Evolutionary conservation across 2,888 invertebrate genomes (phyloP).

Genomic region (Synanthedon myopaeformis): DNA sequence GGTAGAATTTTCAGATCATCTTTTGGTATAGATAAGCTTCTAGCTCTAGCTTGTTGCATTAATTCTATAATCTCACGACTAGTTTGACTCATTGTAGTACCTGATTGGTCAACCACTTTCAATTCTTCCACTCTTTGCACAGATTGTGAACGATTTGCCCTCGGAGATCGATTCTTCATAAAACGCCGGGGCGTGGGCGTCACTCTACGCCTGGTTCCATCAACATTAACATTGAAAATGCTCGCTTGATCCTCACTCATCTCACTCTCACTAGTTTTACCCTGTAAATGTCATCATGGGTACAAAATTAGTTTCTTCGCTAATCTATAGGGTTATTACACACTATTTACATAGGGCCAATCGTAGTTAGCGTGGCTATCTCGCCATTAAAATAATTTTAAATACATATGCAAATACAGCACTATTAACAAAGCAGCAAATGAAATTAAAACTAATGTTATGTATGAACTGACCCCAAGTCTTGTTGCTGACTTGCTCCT

Average conservation of each 20-base stretch:
- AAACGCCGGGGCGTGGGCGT: conserved; percentile 54
- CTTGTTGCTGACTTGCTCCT: conserved; percentile 63
- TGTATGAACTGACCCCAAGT: conserved; percentile 63
- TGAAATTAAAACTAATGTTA: conserved; percentile 47
- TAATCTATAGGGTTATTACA: conserved; percentile 23
- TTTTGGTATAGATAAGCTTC: conserved; percentile 64
- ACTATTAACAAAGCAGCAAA: conserved; percentile 54
- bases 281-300: conserved; percentile 61
- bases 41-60: conserved; percentile 60
- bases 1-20: conserved; percentile 50
- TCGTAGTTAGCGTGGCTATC: background rate
- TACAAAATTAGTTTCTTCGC: conserved; percentile 32
- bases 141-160: conserved; percentile 69
- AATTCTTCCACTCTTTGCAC: conserved; percentile 57
- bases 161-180: conserved; percentile 52
- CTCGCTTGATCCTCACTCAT: conserved; percentile 64
- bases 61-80: conserved; percentile 60
- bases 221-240: conserved; percentile 29
- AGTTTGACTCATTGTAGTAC: conserved; percentile 57
- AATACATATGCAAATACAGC: conserved; percentile 45
- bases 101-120: conserved; percentile 40
- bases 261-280: conserved; percentile 70
- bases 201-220: conserved; percentile 41
- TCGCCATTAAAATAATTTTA: conserved; percentile 17
- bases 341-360: conserved; percentile 26